Base-by-base conservation (phyloP, 2,888 invertebrate species). In the Andrena bicolor region DNA sequence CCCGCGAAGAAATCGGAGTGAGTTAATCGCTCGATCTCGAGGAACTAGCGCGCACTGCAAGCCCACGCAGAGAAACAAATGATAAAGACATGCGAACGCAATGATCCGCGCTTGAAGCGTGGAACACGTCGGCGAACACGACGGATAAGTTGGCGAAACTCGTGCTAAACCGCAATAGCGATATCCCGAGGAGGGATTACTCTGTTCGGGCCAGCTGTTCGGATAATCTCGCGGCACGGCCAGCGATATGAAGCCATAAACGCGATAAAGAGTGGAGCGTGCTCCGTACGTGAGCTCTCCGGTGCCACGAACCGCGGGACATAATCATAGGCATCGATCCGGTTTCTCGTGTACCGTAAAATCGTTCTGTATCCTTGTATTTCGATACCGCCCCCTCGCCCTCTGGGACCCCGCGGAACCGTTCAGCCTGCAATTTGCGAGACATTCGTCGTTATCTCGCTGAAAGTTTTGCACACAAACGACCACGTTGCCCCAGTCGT, bases 191-290 rank as follows among this genome's bases (percentile, higher is more conserved):
- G 64, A 76, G 73, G 83, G 80, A 76, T 75, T 72, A 65, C 60
- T 35, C 56, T 49, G 80, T 76, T 69, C 75, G 74, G 58, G 61
- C 71, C 78, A 79, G 83, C 71, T 75, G 71, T 64, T 64, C 53
- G 64, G 71, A 70, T 83, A 84, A 84, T 80, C 83, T 76, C 64
- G 70, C 56, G 64, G 66, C 35, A 48, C 26, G 26, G 51, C 23
- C 58, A 60, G 30, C 75, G 76, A 85, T 87, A 87, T 85, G 87
- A 88, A 88, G 88, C 85, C 73, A 76, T 88, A 88, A 88, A 79
- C 65, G 80, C 75, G 89, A 87, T 85, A 85, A 88, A 88, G 83
- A 88, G 80, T 78, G 48, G 74, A 60, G 61, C 53, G 23, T 20
- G 73, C 35, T 26, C n/a, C 26, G 41, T 63, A 56, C 58, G 32